Conservation (phyloP, 2,888 invertebrate species). For the Xanthorhoe spadicearia region DNA sequence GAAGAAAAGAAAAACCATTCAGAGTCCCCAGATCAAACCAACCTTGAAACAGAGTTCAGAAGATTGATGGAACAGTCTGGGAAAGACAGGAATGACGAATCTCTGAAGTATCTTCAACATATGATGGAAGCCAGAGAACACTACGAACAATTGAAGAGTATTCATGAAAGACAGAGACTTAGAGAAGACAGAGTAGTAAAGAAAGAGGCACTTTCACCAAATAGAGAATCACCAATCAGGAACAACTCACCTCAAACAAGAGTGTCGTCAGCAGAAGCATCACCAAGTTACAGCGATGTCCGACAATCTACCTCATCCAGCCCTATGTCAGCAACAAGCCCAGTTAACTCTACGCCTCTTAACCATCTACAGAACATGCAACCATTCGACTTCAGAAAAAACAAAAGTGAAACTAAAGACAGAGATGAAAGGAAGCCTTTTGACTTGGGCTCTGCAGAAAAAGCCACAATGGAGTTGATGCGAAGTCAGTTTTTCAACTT, state of each 20-base stretch:
- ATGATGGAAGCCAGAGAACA: conserved; percentile 79
- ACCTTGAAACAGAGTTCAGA: conserved; percentile 84
- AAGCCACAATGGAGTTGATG: conserved; percentile 85
- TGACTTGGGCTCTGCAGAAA: conserved; percentile 67
- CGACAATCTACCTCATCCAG: conserved; percentile 79
- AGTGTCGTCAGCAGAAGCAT: conserved; percentile 71
- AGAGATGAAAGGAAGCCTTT: conserved; percentile 79
- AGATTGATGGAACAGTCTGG: conserved; percentile 85
- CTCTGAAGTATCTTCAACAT: conserved; percentile 76
- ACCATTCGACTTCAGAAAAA: conserved; percentile 95
- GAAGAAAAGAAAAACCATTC: conserved; percentile 62
- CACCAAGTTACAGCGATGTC: conserved; percentile 68
- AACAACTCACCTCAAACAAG: conserved; percentile 64
- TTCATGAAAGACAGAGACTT: conserved; percentile 69
- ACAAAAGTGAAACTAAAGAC: conserved; percentile 65
- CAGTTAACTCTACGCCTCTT: conserved; percentile 90
- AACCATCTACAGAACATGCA: conserved; percentile 97
- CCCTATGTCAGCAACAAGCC: conserved; percentile 83
- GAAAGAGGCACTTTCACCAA: conserved; percentile 69
- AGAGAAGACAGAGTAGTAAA: conserved; percentile 58
- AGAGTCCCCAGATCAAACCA: conserved; percentile 76
- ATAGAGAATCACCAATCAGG: conserved; percentile 63
- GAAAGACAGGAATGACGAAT: conserved; percentile 74
- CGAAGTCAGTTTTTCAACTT: conserved; percentile 87
- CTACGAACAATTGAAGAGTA: conserved; percentile 70